Evolutionary conservation across 2,888 invertebrate genomes (phyloP), one percentile per base, ranked within the genome.

Genomic region (Minunthozetes semirufus): DNA sequence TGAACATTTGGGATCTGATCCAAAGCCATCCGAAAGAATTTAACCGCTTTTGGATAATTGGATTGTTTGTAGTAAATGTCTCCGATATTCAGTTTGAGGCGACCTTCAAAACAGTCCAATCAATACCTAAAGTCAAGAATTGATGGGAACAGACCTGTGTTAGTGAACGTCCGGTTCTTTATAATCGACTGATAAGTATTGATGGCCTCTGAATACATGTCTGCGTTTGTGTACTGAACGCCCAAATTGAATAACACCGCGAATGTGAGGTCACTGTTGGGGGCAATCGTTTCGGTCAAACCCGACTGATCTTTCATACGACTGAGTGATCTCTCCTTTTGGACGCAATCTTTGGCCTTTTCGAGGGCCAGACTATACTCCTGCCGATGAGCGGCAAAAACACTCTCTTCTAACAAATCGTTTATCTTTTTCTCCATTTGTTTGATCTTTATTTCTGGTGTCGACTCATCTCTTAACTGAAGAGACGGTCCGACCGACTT

Each of bases 1-100:
- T 96, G 93, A 73, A 91, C 92, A 53, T 92, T 92, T 0, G 96
- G 94, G 4, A 88, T 85, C 84, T 98, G 98, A 84, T 99, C 99
- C 78, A 99, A 86, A 0, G 98, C 97, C 98, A 98, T 99, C 80
- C 97, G 88, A 82, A 96, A 99, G 86, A 95, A 89, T 85, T 99
- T 99, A 76, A 99, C 89, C 0, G 98, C 97, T 85, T 96, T 94
- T 17, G 91, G 89, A 81, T 91, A 94, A 89, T 78, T 93, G 78
- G 84, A 94, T 87, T 95, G 92, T 84, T 92, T 92, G 81, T 93
- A 93, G 83, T 95, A 94, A 80, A 99, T 94, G 82, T 98, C 98
- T 0, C 97, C 98, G 91, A 99, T 97, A 83, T 99, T 99, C 0
- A 98, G 90, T 86, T 95, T 94, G 11, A 97, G 85, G 77, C 95